Base-by-base conservation (phyloP, 37 sponge, comb jelly and placozoan species). In the Beroe forskalii region DNA sequence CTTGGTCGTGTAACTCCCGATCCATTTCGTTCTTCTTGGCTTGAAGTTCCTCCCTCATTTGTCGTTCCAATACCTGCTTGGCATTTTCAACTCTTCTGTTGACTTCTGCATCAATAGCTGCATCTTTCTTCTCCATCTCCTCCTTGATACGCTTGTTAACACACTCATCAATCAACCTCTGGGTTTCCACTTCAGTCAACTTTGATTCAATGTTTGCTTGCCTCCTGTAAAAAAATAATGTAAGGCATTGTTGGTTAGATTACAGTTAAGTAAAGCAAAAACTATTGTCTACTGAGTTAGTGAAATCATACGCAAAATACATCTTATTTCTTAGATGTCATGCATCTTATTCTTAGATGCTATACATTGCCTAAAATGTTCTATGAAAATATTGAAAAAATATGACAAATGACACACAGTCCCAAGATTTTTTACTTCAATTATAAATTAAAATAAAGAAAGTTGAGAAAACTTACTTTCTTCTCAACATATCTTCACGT, bases 201-300 rank as follows among this genome's bases (percentile, higher is more conserved):
- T 80, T 80, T 44, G 86, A 80, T 42, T 80, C 86, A 42, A 80
- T 80, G 40, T 80, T 80, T 44, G 86, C 86, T 80, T 80, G 86
- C 1, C 86, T 32, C 55, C 86, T 80, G 86, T 42, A 69, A 69
- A 3, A 28, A 63, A 48, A 12, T 12, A 48, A 48, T n/a, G n/a
- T n/a, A n/a, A n/a, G n/a, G n/a, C 66, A 28, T 63, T 8, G 66
- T 63, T 63, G 27, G 17, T 22, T 28, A 63, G 30, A 63, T 63
- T 48, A 48, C 55, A 12, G 12, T 17, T 48, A 48, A 48, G 55
- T 48, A 48, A 48, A 48, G 6, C 12, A 48, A 48, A 48, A 48
- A 12, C 12, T 48, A 48, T 48, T 48, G 12, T 12, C 55, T n/a
- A n/a, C n/a, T n/a, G n/a, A n/a, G n/a, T n/a, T n/a, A n/a, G n/a